Conservation (phyloP, 2,888 invertebrate genomes). For the Eudemis profundana region DNA sequence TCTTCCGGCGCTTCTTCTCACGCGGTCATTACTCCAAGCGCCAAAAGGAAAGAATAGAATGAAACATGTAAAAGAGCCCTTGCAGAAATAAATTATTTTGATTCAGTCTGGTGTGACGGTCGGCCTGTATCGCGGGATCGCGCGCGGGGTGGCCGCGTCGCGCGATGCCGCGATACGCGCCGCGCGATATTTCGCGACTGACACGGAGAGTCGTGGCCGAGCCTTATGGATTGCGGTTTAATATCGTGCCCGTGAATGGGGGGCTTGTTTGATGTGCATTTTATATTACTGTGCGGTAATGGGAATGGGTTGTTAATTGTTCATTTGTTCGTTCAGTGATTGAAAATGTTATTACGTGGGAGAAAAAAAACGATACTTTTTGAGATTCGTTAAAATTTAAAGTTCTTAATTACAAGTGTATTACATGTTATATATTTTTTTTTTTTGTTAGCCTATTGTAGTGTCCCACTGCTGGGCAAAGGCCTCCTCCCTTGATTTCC, state of each 20-base stretch:
- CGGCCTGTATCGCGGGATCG: conserved; percentile 56
- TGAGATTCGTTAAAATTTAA: no score
- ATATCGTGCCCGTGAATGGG: conserved; percentile 68
- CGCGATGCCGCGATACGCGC: conserved; percentile 65
- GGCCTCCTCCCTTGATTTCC: no score
- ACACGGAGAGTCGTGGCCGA: conserved; percentile 40
- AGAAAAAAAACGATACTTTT: no score
- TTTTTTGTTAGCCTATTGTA: no score
- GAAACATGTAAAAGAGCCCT: no score
- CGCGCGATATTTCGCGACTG: conserved; percentile 48
- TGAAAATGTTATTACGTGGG: no score
- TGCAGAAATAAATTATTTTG: neutral
- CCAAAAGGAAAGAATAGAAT: no score
- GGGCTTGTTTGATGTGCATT: conserved; percentile 1
- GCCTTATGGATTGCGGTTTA: conserved; percentile 40
- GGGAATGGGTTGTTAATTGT: neutral
- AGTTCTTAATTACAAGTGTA: no score
- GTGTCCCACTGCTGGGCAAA: no score
- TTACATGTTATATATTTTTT: no score
- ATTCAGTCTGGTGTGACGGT: conserved; percentile 50
- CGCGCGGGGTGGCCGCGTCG: conserved; percentile 68
- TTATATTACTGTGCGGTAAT: neutral
- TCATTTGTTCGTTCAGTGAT: neutral
- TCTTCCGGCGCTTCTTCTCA: no score
- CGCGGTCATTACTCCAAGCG: no score